phyloP scores from a whole-genome alignment of 1,140 invertebrate genomes.

The Drosophila yakuba region DNA sequence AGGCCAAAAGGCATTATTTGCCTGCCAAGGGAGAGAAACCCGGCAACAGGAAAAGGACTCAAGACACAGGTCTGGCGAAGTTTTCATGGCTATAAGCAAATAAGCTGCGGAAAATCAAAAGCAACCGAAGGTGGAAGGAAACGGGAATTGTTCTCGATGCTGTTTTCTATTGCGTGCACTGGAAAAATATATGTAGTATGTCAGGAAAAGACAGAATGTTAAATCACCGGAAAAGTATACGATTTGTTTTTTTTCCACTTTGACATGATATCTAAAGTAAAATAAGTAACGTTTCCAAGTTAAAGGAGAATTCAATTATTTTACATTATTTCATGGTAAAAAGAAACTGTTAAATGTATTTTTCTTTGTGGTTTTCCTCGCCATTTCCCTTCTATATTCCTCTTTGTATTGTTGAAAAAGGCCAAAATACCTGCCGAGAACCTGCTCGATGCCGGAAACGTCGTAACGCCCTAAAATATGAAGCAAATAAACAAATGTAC shows the following conservation, averaged over 20 bases:
- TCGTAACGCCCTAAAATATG: conserved; percentile 81
- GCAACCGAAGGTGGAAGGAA: conserved; percentile 36
- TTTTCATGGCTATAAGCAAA: conserved; percentile 76
- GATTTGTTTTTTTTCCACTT: too few relatives aligned
- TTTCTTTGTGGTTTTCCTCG: conserved; percentile 9
- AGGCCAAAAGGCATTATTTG: conserved; percentile 30
- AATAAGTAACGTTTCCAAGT: too few relatives aligned
- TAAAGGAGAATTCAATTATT: too few relatives aligned
- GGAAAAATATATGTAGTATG: not conserved
- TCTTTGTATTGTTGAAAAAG: conserved; percentile 29
- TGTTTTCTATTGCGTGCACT: conserved; percentile 33
- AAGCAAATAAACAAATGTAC: conserved; percentile 82
- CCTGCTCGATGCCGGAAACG: conserved; percentile 72
- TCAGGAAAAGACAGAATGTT: too few relatives aligned
- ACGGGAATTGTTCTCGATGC: conserved; percentile 38
- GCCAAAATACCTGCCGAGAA: conserved; percentile 74
- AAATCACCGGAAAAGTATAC: too few relatives aligned
- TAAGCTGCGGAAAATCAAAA: conserved; percentile 80
- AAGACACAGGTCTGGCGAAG: conserved; percentile 38
- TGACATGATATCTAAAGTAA: too few relatives aligned
- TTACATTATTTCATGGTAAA: too few relatives aligned
- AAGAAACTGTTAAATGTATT: not conserved
- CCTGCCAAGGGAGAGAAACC: conserved; percentile 1
- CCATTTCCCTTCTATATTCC: not conserved
- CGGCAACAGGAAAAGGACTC: conserved; percentile 35